A percentile compares a stretch with the other conserved stretches of the same genome.
Evolutionary conservation across 2,113 vertebrate species (phyloP).

Genomic region (Sterrhoptilus dennistouni): DNA sequence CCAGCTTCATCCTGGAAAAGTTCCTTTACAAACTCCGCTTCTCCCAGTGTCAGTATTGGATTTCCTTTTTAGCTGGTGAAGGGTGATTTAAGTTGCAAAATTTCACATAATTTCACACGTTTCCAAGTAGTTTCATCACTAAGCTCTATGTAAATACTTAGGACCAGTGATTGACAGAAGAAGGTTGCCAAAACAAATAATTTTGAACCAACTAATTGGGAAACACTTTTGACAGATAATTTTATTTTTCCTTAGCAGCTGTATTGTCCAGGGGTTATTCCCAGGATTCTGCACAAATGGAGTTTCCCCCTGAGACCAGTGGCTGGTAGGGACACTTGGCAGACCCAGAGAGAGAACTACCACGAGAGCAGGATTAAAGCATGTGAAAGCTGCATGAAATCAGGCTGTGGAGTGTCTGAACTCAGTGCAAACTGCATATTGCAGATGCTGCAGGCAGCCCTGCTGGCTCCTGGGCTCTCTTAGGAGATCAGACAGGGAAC

Average conservation of each 20-base stretch:
- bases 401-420: not conserved
- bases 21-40: not conserved
- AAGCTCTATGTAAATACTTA: not conserved
- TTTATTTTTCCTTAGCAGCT: not conserved
- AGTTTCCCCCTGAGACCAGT: not conserved
- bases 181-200: not conserved
- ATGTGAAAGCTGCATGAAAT: not conserved
- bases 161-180: not conserved
- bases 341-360: not conserved
- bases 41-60: not conserved
- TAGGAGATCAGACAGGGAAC: constrained; percentile 12
- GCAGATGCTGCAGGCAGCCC: not conserved
- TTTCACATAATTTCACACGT: not conserved
- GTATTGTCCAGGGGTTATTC: not conserved
- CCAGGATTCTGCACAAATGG: not conserved
- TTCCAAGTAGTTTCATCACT: not conserved
- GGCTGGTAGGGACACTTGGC: not conserved
- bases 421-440: not conserved
- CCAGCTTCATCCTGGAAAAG: not conserved
- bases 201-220: not conserved
- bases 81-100: not conserved
- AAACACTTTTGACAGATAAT: not conserved
- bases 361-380: not conserved
- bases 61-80: not conserved
- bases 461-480: not conserved